Evolutionary conservation across 2,797 vertebrate genomes (phyloP).

Genomic region (Todus mexicanus): DNA sequence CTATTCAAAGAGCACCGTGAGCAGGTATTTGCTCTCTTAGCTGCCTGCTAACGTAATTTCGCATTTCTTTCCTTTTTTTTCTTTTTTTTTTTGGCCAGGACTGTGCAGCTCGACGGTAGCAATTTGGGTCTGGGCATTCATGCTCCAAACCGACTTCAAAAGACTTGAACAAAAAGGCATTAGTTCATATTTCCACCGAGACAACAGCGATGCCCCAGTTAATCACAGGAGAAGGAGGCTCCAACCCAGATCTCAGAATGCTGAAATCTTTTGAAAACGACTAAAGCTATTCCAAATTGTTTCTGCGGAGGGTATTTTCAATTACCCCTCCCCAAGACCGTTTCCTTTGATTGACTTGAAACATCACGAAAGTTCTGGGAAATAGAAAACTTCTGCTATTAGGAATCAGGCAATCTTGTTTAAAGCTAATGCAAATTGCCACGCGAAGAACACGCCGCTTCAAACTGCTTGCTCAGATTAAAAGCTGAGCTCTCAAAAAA

Average conservation of each 20-base stretch:
- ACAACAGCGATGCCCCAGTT: background rate
- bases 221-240: background rate
- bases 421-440: background rate
- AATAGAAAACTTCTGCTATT: background rate
- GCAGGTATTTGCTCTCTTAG: background rate
- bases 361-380: background rate
- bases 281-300: background rate
- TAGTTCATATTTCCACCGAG: background rate
- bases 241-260: background rate
- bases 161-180: background rate
- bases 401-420: background rate
- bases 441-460: background rate
- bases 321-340: background rate
- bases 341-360: background rate
- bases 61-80: background rate
- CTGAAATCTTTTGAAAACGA: background rate
- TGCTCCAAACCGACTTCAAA: background rate
- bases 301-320: background rate
- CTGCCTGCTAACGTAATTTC: background rate
- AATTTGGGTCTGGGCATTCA: background rate
- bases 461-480: background rate
- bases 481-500: background rate
- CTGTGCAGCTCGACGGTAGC: background rate
- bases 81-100: background rate
- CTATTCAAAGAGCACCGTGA: background rate